Percentiles rank a stretch among this genome's conserved stretches.
phyloP scores from a whole-genome alignment of 2,113 vertebrate genomes.

The Hypocryptadius cinnamomeus region DNA sequence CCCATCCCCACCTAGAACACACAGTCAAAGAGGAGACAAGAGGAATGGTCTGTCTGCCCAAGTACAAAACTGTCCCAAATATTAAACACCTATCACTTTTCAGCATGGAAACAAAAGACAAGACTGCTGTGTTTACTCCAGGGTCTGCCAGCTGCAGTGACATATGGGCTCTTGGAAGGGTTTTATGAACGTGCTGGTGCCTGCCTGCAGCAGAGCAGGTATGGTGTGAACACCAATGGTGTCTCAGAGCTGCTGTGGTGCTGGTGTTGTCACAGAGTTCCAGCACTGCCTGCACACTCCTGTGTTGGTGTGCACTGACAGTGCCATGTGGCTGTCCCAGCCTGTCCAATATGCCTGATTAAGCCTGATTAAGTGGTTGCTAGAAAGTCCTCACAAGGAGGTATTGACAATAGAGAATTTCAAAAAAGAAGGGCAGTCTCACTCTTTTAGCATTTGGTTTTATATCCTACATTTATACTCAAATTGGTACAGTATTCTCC shows the following conservation, averaged over 20 bases:
- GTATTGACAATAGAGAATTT: not conserved
- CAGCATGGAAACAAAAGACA: not conserved
- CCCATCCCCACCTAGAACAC: not conserved
- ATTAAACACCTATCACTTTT: not conserved
- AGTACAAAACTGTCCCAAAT: not conserved
- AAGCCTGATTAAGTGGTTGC: not conserved
- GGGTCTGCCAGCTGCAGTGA: not conserved
- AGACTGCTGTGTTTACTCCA: not conserved
- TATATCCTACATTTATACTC: not conserved
- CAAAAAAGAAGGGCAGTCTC: not conserved
- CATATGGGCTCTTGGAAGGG: not conserved
- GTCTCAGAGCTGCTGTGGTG: not conserved
- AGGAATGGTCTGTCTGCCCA: not conserved
- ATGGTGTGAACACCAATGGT: fast-evolving
- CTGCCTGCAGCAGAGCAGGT: fast-evolving
- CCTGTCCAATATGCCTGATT: not conserved
- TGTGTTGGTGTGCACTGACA: fast-evolving
- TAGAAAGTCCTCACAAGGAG: not conserved
- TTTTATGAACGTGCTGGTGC: not conserved
- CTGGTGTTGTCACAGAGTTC: not conserved
- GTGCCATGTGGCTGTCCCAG: fast-evolving
- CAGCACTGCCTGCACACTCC: not conserved
- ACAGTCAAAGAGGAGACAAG: not conserved
- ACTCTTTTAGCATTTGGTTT: not conserved
- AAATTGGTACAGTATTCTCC: not conserved